Percentiles rank a stretch among this genome's conserved stretches.
phyloP scores from a whole-genome alignment of 2,797 vertebrate species.

The Acrossocheilus fasciatus region DNA sequence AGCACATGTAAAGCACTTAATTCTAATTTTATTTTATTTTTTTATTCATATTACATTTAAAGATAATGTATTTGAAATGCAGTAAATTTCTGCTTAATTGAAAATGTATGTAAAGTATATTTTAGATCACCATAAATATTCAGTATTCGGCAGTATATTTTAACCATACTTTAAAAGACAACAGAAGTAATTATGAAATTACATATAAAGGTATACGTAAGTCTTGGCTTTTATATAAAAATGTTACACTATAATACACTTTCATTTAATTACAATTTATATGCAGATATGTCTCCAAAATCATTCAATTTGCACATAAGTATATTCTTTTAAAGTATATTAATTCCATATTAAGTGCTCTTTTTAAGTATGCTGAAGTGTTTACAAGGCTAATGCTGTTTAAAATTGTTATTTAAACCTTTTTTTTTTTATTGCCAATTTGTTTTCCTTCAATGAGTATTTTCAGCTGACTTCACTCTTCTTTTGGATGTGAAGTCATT shows the following conservation, averaged over 20 bases:
- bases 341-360: neutral
- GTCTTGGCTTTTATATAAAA: neutral
- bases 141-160: neutral
- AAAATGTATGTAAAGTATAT: neutral
- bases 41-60: neutral
- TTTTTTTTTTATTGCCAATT: slow-evolving; percentile 12
- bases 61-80: neutral
- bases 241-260: neutral
- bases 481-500: slow-evolving; percentile 10
- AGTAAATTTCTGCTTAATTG: neutral
- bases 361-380: neutral
- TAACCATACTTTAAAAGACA: neutral
- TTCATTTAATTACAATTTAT: neutral
- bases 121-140: neutral
- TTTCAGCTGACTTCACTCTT: neutral
- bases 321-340: neutral
- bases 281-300: neutral
- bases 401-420: neutral
- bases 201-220: neutral
- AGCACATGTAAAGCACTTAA: neutral
- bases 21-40: neutral
- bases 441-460: neutral
- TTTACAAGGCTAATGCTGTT: neutral
- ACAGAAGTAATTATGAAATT: neutral
- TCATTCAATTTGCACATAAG: neutral